Evolutionary conservation across 2,797 vertebrate genomes (phyloP), one percentile per base, ranked within the genome.

Genomic region (Pyrocephalus nanus): DNA sequence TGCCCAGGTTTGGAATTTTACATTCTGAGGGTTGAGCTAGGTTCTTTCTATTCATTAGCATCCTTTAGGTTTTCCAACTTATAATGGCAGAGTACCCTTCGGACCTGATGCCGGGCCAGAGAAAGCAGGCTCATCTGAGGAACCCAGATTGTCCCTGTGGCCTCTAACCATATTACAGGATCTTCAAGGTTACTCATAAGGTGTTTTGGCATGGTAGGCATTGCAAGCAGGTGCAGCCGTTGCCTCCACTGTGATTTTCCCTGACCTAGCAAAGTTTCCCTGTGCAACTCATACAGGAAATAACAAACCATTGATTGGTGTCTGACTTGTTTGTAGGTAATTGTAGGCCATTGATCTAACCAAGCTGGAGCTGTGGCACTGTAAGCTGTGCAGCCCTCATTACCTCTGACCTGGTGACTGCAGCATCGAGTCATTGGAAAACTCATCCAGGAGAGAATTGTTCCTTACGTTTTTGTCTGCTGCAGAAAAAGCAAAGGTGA

Each of bases 291-390:
- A 90, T 97, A 95, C 95, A 97, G 96, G 96, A 97, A 96, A 79
- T 96, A 98, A 97, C 95, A 97, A 95, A 94, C 95, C 97, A 98
- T 97, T 97, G 97, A 98, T 98, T 97, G 96, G 96, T 96, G 97
- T 97, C 97, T 97, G 97, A 96, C 96, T 97, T 97, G 97, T 98
- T 98, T 97, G 97, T 97, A 97, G 97, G 97, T 98, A 98, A 98
- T 98, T 98, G 97, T 92, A 97, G 97, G 92, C 96, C 96, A 98
- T 98, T 96, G 97, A 98, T 98, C 97, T 97, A 94, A 93, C 92
- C 38, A 86, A 92, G 96, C 94, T 92, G 94, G 90, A 96, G 88
- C 90, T 88, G 53, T 88, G 92, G 94, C 42, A 74, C 80, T 36
- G 47, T 95, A 92, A 92, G 93, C 69, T 95, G 87, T 96, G 91